phyloP scores from a whole-genome alignment of 2,888 invertebrate genomes.

The Masnerella sp. region DNA sequence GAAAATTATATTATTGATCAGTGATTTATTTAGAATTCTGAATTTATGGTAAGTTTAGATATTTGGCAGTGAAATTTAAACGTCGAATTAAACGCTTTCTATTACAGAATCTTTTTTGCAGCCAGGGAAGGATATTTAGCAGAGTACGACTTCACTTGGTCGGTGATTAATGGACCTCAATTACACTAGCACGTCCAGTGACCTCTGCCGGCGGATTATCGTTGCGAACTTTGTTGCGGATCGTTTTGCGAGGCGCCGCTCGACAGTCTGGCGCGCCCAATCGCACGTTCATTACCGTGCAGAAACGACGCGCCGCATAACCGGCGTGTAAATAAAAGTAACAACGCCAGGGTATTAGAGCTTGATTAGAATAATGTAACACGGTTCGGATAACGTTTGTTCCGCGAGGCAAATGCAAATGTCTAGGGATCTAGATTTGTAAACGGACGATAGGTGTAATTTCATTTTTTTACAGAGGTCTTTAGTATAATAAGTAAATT shows the following conservation, averaged over 20 bases:
- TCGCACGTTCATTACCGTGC: conserved; percentile 70
- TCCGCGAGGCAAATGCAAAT: conserved; percentile 69
- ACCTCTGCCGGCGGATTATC: conserved; percentile 53
- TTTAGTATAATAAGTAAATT: no score
- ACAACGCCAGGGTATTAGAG: conserved; percentile 66
- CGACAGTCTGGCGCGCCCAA: conserved; percentile 65
- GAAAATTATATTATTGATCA: conserved; percentile 3
- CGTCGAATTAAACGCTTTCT: conserved; percentile 20
- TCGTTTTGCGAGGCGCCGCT: conserved; percentile 48
- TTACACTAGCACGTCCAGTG: conserved; percentile 52
- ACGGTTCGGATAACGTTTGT: conserved; percentile 68
- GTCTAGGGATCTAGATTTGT: conserved; percentile 61
- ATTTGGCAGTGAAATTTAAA: conserved; percentile 37
- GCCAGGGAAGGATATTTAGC: conserved; percentile 36
- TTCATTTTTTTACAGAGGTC: no score
- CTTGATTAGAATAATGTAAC: conserved; percentile 74
- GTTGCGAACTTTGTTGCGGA: conserved; percentile 40
- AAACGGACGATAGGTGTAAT: no score
- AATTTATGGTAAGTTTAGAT: no score
- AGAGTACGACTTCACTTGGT: conserved; percentile 36
- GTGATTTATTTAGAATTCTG: no score
- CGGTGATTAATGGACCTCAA: conserved; percentile 56
- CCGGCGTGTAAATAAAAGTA: conserved; percentile 68
- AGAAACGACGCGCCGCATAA: conserved; percentile 67
- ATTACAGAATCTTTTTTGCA: conserved; percentile 25